Percentiles rank a stretch among this genome's conserved stretches.
Conservation (phyloP, 1,140 invertebrate genomes). For the Nephila pilipes region DNA sequence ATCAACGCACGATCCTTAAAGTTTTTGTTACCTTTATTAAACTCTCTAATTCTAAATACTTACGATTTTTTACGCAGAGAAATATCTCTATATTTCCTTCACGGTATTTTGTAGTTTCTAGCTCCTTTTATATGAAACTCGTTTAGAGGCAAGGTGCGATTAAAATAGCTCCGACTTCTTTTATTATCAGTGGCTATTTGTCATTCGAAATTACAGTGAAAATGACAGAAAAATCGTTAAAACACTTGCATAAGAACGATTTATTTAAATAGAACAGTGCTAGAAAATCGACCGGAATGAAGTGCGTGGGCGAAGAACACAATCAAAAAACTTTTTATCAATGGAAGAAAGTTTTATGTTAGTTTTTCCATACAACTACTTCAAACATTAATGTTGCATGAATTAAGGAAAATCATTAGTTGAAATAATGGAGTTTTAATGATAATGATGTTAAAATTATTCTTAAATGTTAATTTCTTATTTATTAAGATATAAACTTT, state of each 20-base stretch:
- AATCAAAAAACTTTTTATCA: background rate
- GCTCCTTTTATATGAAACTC: background rate
- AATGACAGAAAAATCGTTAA: conserved; percentile 7
- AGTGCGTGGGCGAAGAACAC: background rate
- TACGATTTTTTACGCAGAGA: too few species aligned
- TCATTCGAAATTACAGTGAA: background rate
- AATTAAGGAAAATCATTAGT: background rate
- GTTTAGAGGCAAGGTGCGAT: background rate
- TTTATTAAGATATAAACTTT: too few species aligned
- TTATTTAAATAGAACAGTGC: background rate
- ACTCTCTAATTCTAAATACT: too few species aligned
- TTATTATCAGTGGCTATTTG: background rate
- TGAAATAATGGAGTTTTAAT: too few species aligned
- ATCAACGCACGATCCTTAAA: too few species aligned
- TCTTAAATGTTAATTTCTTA: too few species aligned
- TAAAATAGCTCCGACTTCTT: background rate
- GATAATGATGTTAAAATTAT: too few species aligned
- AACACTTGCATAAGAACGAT: background rate
- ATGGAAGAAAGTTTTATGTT: background rate
- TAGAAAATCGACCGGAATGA: background rate
- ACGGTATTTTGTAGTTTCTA: too few species aligned
- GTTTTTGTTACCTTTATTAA: too few species aligned
- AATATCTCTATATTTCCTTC: too few species aligned
- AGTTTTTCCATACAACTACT: background rate
- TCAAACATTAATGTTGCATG: background rate